Base-by-base conservation (phyloP, 2,797 vertebrate species). In the Sebastes kiyomatsui region DNA sequence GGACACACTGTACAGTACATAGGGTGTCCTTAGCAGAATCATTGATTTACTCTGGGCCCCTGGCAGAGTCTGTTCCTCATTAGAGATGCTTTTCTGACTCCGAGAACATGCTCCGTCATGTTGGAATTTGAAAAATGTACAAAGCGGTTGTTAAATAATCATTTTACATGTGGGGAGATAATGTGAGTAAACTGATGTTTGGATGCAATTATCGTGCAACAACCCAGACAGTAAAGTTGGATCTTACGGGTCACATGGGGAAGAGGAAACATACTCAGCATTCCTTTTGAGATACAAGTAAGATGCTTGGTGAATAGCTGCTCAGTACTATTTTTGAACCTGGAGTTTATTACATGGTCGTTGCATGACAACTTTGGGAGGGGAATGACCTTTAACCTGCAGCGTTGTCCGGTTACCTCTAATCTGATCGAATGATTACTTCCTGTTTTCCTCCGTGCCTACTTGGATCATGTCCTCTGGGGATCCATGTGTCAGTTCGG, bases 401-500 rank as follows among this genome's bases (percentile, higher is more conserved):
- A 77, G 79, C 30, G 66, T 61, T 84, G 75, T 86, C 74, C 42
- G 30, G 65, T 84, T 87, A 84, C 82, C 78, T 75, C 65, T 59
- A 66, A 91, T 93, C 87, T 86, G 87, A 92, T 89, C 58, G 10
- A 85, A 83, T 66, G 77, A 84, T 65, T 66, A 70, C 75, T 94
- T 94, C 93, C 93, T 93, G 92, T 94, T 93, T 90, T 79, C 74
- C 82, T 84, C 69, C 77, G 59, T 77, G 77, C 79, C 70, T 68
- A 9, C 58, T 71, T 10, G 5, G 61, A 79, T 14, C 18, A 52
- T 25, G 79, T 89, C 92, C 82, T 55, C 35, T 65, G 92, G 93
- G 91, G 92, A 72, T 80, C 49, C 18, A 54, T 80, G 73, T 88
- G 89, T 87, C 65, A 68, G 82, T 92, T 90, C 80, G 68, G 67